Base-by-base conservation (phyloP, 2,888 invertebrate species). In the Drosophila setosimentum region DNA sequence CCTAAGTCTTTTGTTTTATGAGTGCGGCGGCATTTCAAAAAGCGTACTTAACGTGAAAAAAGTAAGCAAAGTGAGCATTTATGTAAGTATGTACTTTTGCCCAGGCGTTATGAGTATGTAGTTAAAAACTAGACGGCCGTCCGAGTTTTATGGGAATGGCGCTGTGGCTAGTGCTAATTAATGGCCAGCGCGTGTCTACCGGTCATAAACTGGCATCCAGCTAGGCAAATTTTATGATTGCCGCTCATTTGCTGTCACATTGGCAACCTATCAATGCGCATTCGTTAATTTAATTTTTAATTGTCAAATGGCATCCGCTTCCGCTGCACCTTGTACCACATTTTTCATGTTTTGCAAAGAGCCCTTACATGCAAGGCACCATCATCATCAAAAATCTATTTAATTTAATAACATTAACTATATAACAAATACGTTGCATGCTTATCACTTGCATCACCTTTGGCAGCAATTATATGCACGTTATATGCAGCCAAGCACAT, bases 1-100 rank as follows among this genome's bases (percentile, higher is more conserved):
- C 69, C 75, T 87, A 77, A 89, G 86, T 87, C 86, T 89, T 87
- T 87, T 78, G 86, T 89, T 84, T 84, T 73, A 74, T 68, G 68
- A 74, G 49, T 71, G 66, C 66, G 66, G 21, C 66, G 61, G 62
- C 65, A 62, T 55, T 53, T 62, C 68, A 65, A 70, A 70, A 70
- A 68, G 59, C 70, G 63, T 50, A 35, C 55, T 54, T 32, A 40
- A 53, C 11, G 18, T 58, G 33, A 61, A 40, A 61, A 42, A 61
- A 57, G 54, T 24, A 61, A 61, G 49, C 32, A 27, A 40, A 35
- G 37, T 51, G 32, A 50, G 42, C 51, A 48, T 18, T 3, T 35
- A 45, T 32, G 42, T 21, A 50, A 62, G 54, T 65, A 65, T 55
- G 66, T 67, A 67, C 54, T 40, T 42, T 30, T 27, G 40, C 50